Base-by-base conservation (phyloP, 2,888 invertebrate species). In the Harpagoxenus sublaevis region DNA sequence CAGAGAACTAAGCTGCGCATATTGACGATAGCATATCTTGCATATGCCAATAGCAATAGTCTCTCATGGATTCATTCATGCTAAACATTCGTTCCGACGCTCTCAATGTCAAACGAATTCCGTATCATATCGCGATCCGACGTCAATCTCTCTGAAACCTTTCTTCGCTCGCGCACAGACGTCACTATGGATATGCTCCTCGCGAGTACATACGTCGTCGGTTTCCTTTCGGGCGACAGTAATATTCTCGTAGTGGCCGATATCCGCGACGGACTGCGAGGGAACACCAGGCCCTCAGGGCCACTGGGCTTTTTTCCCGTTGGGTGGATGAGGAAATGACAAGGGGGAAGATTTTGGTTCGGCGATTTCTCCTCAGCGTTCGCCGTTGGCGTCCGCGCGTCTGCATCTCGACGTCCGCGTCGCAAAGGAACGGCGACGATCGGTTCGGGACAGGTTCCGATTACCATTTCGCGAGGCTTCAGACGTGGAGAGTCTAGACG, bases 401-500 rank as follows among this genome's bases (percentile, higher is more conserved):
- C 35, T 35, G 35, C 35, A 35, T 35, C 71, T 45, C 28, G 60
- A 28, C 83, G 77, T 48, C 3, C 1, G 35, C 45, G 45, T 84
- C 87, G 89, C 84, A 91, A 87, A 86, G 86, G 88, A 91, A 92
- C 85, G 92, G 89, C 90, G 90, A 90, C 89, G 90, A 88, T 71
- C 87, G 86, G 84, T 57, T 12, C 45, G 86, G 90, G 89, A 90
- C 90, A 87, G 89, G 79, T 88, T 91, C 87, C 89, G 92, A 93
- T 93, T 93, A 92, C 87, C 89, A 93, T 93, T 93, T 92, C 92
- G 89, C 88, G 86, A 86, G 83, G 87, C 86, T 86, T 87, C 84
- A 77, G 86, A 82, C 74, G 57, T 18, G 62, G 79, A 84, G 78
- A 84, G 78, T 66, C 75, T 82, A 87, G 84, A 91, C 84, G 79